These are phyloP conservation scores for Syrphus vitripennis DNA, from an alignment of 2,888 invertebrate species.

Conservation along the genomic window DNA sequence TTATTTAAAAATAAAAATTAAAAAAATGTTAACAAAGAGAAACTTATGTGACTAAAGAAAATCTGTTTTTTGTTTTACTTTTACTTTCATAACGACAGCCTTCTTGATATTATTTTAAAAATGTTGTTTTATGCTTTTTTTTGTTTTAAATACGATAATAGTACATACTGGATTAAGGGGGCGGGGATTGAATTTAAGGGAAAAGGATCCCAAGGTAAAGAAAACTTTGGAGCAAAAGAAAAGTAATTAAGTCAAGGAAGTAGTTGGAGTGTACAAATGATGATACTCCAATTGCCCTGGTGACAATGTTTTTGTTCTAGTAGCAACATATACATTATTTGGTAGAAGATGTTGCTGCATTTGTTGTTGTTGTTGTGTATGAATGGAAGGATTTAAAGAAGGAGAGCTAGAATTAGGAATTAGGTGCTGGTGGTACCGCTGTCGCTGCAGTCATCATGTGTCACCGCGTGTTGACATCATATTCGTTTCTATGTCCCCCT, in stretches of 20 bases:
- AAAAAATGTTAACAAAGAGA: conserved; percentile 24
- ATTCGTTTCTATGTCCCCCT: conserved; percentile 79
- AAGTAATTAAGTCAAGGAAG: conserved; percentile 41
- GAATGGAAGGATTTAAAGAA: conserved; percentile 51
- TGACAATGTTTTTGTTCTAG: conserved; percentile 24
- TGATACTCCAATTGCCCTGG: conserved; percentile 55
- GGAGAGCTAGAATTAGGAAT: conserved; percentile 61
- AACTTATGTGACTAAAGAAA: conserved; percentile 54
- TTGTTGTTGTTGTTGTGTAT: conserved; percentile 74
- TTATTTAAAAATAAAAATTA: conserved; percentile 6
- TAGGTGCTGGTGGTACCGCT: conserved; percentile 67
- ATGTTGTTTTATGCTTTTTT: conserved; percentile 43
- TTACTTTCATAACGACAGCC: conserved; percentile 68
- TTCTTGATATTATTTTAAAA: conserved; percentile 64
- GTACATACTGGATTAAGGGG: conserved; percentile 21
- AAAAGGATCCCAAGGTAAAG: neutral
- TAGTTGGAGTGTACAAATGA: conserved; percentile 44
- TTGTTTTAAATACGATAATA: conserved; percentile 55
- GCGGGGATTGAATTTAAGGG: neutral
- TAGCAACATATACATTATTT: conserved; percentile 70
- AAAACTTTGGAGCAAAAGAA: neutral
- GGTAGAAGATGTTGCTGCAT: conserved; percentile 73
- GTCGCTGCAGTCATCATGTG: conserved; percentile 70
- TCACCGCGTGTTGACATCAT: conserved; percentile 63
- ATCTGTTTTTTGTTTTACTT: conserved; percentile 54